Percentiles rank a stretch among this genome's conserved stretches.
Conservation (phyloP, 2,888 invertebrate genomes). For the Clostera curtula region DNA sequence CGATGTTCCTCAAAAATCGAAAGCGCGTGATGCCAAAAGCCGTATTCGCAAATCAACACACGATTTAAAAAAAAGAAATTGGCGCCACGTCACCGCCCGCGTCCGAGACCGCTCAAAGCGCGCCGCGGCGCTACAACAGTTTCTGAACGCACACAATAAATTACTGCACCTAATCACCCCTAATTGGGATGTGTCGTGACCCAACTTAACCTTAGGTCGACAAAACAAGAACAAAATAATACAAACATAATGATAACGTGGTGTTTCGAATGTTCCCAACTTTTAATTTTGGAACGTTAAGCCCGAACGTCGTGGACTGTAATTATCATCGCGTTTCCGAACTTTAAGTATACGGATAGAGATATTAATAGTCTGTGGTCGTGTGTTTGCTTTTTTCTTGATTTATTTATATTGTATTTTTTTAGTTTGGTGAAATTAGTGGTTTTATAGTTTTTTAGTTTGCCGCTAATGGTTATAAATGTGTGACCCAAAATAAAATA, state of each 20-base stretch:
- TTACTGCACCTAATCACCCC: slow-evolving; percentile 68
- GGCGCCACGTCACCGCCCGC: slow-evolving; percentile 44
- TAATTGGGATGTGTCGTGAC: slow-evolving; percentile 73
- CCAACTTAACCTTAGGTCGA: slow-evolving; percentile 67
- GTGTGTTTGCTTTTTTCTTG: slow-evolving; percentile 64
- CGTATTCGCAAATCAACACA: slow-evolving; percentile 56
- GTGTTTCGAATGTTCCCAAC: slow-evolving; percentile 41
- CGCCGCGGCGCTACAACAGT: slow-evolving; percentile 45
- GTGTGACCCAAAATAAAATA: slow-evolving; percentile 41
- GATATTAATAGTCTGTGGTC: slow-evolving; percentile 58
- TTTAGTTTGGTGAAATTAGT: slow-evolving; percentile 61
- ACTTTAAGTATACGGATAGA: slow-evolving; percentile 70
- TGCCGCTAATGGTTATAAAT: slow-evolving; percentile 60
- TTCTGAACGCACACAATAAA: slow-evolving; percentile 66
- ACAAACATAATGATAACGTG: slow-evolving; percentile 70
- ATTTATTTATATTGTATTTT: slow-evolving; percentile 63
- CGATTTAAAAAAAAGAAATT: slow-evolving; percentile 34
- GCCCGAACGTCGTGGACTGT: slow-evolving; percentile 49
- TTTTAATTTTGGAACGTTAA: slow-evolving; percentile 68
- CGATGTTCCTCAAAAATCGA: background rate
- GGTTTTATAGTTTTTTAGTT: slow-evolving; percentile 55
- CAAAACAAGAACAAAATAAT: slow-evolving; percentile 63
- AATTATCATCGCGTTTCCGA: slow-evolving; percentile 64
- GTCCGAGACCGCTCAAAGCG: slow-evolving; percentile 34
- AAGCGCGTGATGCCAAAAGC: background rate